Evolutionary conservation across 92 coral and sea anemone genomes (phyloP), one percentile per base, ranked within the genome.

Genomic region (Phymanthus crucifer): DNA sequence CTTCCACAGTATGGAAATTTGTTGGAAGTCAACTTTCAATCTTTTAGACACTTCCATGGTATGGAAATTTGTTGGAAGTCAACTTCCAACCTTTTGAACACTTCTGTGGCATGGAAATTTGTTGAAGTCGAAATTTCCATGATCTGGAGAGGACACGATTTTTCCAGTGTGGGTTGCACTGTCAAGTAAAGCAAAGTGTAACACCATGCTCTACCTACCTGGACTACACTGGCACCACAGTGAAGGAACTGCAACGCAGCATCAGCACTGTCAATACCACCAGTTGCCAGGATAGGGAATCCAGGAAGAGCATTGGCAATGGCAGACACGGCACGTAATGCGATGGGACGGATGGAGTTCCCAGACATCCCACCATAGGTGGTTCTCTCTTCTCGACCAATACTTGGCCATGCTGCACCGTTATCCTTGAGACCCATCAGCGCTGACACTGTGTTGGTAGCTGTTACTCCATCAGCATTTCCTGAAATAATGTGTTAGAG

Each of bases 301-400:
- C 93, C 98, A 27, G 98, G 98, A 31, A 95, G 81, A n/a, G 95
- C 93, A 74, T 89, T 89, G 13, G 87, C 97, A 35, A 95, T 93
- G 37, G 99, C 94, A 40, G 99, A 95, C 72, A 95, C 99, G 27
- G 99, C 98, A 58, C 99, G 99, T 48, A 95, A 78, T 18, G 96
- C 99, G 35, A 95, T 93, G 40, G 99, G 99, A 14, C 99, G 96
- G 52, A 95, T 95, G 1, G 99, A 93, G 81, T 95, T 95, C 10
- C 99, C 99, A 17, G 99, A 95, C 90, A 95, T 91, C 1, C 99
- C 99, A 21, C 99, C 99, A 76, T 95, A 95, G 4, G 99, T 95
- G 14, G 99, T 95, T 71, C 70, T 86, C 73, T 84, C 56, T 66
- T 90, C 96, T 26, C 76, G 75, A 27, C 99, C 99, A 32, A 95